Evolutionary conservation across 2,113 vertebrate genomes (phyloP), one percentile per base, ranked within the genome.

Genomic region (Lucifuga dentata): DNA sequence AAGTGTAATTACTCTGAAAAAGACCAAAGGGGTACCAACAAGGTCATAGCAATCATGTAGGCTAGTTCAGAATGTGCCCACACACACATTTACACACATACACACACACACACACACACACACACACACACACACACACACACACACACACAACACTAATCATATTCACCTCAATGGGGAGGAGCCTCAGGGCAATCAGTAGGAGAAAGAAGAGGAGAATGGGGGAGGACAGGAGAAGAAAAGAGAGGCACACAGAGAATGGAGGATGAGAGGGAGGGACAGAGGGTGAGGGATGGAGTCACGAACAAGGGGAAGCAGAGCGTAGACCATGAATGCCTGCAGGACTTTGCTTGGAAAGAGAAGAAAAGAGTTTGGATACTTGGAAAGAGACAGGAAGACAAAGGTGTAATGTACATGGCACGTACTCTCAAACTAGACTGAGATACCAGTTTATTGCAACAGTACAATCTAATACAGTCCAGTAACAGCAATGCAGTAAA

Each of bases 41-140:
- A 89, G 82, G 90, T 89, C 85, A 85, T 21, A 63, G 82, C 73
- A 90, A 89, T 90, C 85, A 86, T 76, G 68, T 57, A 63, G 46
- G 58, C 48, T 51, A n/a, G n/a, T 19, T 40, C 15, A 13, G 11
- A 48, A 65, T 36, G 45, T 24, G 13, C 7, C 3, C 26, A 29
- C 26, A 21, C 48, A 10, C 48, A 40, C 8, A 68, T 17, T 43
- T 35, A 76, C 71, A 79, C 38, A 64, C 15, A 76, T 67, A 80
- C 26, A 29, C 26, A 21, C 48, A 10, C 48, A 40, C 8, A 68
- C 29, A 46, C 38, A 76, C 71, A 79, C 38, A 64, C 15, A 76
- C 69, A 80, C 35, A 21, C 23, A 59, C 19, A 39, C 61, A 64
- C 50, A 48, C 13, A 43, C 12, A 49, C 19, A 52, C 44, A 49